Evolutionary conservation across 2,888 invertebrate genomes (phyloP), one percentile per base, ranked within the genome.

Genomic region (Caradrina clavipalpis): DNA sequence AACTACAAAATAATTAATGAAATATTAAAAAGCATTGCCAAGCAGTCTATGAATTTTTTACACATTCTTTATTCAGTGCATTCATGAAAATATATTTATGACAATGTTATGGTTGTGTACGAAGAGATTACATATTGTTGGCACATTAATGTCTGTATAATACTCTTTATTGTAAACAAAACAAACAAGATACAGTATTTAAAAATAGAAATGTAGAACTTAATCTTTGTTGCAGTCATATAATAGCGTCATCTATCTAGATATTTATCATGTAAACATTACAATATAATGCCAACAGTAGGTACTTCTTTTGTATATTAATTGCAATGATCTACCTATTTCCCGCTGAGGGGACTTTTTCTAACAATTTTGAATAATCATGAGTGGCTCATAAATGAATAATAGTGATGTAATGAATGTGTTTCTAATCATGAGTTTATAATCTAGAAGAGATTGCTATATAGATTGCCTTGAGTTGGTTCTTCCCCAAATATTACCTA

Each of bases 161-260:
- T 66, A 35, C 11, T 54, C 17, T 39, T 17, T 26, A n/a, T 22
- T 45, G n/a, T 45, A 42, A 49, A 55, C 19, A 62, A 45, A 56
- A 45, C 50, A 39, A 56, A 65, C 21, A 57, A 51, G 51, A 67
- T 54, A 73, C 15, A 58, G 21, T n/a, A 35, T 75, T 58, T 75
- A 75, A 67, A 72, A 54, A 59, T 67, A 72, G 49, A 55, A 64
- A 56, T n/a, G 3, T 49, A 35, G 13, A 55, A 22, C 11, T 45
- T 75, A 66, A 66, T 65, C 56, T 42, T 65, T 74, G 59, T 19
- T 19, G n/a, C 42, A 55, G 19, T 22, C 56, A 13, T 31, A 21
- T 26, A 22, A 31, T n/a, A 21, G 22, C 1, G 0, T 35, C 13
- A 45, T 61, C 61, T 7, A 45, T 61, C 61, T 63, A 22, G 35